These are phyloP conservation scores for Psix sp. DNA, from an alignment of 1,140 invertebrate genomes.

Conservation along the genomic window DNA sequence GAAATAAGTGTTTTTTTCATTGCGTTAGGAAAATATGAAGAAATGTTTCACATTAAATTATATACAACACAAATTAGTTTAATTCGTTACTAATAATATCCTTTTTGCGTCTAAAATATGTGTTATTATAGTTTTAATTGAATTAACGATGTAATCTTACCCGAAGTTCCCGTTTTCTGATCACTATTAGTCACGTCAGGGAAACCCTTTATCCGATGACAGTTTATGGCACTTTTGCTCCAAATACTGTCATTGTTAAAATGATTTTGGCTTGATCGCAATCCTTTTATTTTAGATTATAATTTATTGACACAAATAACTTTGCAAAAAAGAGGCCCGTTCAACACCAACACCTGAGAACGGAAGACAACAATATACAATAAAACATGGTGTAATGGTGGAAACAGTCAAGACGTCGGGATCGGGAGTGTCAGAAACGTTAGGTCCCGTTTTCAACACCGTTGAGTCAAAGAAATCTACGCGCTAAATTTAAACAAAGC, in stretches of 20 bases:
- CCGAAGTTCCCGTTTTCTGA: constrained; percentile 2
- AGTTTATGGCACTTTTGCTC: constrained; percentile 17
- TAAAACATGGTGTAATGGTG: constrained; percentile 39
- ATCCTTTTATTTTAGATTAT: too few species aligned
- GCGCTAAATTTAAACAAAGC: too few species aligned
- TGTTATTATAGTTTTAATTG: too few species aligned
- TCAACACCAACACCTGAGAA: constrained; percentile 23
- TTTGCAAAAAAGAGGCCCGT: not conserved
- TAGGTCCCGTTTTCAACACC: constrained; percentile 24
- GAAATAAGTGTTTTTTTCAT: too few species aligned
- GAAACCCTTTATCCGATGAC: not conserved
- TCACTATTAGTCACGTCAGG: constrained; percentile 7
- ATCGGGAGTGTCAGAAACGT: constrained; percentile 39
- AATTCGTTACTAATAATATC: too few species aligned
- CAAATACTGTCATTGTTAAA: constrained; percentile 8
- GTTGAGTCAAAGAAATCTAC: too few species aligned
- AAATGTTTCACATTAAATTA: too few species aligned
- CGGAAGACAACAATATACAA: constrained; percentile 47
- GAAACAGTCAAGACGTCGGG: constrained; percentile 1
- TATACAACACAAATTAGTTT: too few species aligned
- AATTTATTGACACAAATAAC: not conserved
- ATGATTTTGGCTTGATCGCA: not conserved
- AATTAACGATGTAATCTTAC: constrained; percentile 2
- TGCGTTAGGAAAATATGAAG: too few species aligned
- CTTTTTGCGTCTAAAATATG: too few species aligned